Evolutionary conservation across 2,888 invertebrate species (phyloP).

Genomic region (Aricia artaxerxes): DNA sequence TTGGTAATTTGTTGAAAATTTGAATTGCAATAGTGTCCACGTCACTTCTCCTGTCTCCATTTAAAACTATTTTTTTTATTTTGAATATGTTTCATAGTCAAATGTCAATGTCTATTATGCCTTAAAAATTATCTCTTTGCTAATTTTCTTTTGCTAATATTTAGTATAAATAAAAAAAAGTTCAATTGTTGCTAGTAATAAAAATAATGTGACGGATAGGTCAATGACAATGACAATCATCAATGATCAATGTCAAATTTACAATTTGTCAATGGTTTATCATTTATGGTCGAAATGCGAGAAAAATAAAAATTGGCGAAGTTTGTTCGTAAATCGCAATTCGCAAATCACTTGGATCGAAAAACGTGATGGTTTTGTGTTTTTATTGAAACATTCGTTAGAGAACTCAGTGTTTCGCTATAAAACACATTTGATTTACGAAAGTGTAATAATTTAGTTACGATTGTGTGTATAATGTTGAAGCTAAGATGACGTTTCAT

Average conservation of each 20-base stretch:
- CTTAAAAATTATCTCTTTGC: not conserved
- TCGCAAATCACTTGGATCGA: not conserved
- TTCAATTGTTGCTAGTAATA: not conserved
- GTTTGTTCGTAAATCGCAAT: constrained; percentile 10
- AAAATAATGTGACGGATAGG: not conserved
- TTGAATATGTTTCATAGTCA: no score
- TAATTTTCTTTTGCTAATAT: not conserved
- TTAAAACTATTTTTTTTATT: not conserved
- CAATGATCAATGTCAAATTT: not conserved
- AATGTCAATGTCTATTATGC: not conserved
- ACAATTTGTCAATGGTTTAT: not conserved
- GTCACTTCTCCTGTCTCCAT: not conserved
- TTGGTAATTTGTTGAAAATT: not conserved
- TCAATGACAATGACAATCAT: not conserved
- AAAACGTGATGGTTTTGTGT: constrained; percentile 28
- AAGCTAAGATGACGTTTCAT: constrained; percentile 63
- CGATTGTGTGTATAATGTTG: constrained; percentile 56
- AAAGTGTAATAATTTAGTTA: constrained; percentile 48
- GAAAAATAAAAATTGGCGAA: constrained; percentile 5
- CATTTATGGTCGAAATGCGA: not conserved
- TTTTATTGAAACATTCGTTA: constrained; percentile 49
- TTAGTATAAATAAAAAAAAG: not conserved
- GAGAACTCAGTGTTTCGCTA: constrained; percentile 52
- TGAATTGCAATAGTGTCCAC: not conserved
- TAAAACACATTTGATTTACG: constrained; percentile 50